Percentiles rank a stretch among this genome's conserved stretches.
Conservation (phyloP, 1,140 invertebrate genomes). For the Musca domestica region DNA sequence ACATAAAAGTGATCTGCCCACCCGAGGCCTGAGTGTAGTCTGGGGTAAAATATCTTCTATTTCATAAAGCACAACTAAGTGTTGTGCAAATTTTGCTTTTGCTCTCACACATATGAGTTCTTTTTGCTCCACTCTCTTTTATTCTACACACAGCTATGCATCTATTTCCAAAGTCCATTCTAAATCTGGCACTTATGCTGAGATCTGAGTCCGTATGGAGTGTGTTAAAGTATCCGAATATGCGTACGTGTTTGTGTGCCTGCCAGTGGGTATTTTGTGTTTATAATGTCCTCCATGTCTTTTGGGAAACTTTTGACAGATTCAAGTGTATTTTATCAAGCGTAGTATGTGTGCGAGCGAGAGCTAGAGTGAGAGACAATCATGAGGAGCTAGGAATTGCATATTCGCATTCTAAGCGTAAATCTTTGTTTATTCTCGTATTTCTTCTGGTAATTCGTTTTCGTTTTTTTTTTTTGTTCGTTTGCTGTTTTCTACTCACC, state of each 20-base stretch:
- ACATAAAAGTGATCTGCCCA: no score
- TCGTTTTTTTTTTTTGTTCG: neutral
- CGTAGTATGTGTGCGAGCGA: neutral
- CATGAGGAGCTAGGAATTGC: no score
- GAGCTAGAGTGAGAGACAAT: no score
- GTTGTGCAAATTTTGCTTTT: constrained; percentile 16
- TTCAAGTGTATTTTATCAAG: constrained; percentile 7
- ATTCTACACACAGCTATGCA: neutral
- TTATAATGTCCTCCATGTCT: neutral
- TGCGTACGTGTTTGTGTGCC: neutral
- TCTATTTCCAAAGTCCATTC: neutral
- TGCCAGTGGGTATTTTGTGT: neutral
- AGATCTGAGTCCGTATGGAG: neutral
- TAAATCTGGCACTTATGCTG: constrained; percentile 4
- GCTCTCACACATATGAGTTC: neutral
- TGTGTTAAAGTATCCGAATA: neutral
- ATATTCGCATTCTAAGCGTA: constrained; percentile 1
- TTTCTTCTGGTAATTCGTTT: constrained; percentile 11
- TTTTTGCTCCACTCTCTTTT: neutral
- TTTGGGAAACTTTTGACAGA: constrained; percentile 6
- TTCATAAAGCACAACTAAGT: neutral
- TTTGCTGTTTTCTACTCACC: neutral
- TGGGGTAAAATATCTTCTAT: no score
- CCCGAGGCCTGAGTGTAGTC: no score
- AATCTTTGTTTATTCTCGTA: constrained; percentile 12